Evolutionary conservation across 1,140 invertebrate genomes (phyloP).

Genomic region (Samia ricini): DNA sequence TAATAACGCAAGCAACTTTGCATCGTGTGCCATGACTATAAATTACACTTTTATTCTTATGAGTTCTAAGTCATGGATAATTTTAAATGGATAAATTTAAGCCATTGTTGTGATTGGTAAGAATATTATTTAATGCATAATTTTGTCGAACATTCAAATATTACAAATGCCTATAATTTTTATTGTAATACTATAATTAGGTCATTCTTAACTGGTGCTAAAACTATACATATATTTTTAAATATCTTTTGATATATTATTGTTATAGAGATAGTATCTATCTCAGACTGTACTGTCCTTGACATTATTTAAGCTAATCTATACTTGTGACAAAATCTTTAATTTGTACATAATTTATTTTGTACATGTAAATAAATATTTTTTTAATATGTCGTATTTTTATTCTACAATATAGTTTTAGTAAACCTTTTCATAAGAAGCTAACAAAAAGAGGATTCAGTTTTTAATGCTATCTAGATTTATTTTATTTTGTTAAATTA

Average conservation of each 20-base stretch:
- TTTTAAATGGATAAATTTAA: no score
- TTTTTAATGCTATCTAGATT: no score
- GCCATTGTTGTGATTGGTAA: no score
- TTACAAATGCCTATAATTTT: no score
- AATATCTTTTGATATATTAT: slow-evolving; percentile 1
- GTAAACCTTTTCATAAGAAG: neutral
- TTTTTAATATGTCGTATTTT: neutral
- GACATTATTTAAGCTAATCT: slow-evolving; percentile 4
- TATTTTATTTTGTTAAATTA: no score
- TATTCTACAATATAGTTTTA: neutral
- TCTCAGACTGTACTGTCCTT: slow-evolving; percentile 12
- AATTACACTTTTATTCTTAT: neutral
- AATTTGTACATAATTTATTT: slow-evolving; percentile 4
- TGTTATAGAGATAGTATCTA: slow-evolving; percentile 14
- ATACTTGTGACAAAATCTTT: neutral
- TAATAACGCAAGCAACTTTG: neutral
- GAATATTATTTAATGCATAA: no score
- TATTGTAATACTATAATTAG: neutral
- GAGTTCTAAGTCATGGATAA: neutral
- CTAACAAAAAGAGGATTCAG: no score
- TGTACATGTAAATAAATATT: slow-evolving; percentile 1
- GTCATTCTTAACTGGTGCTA: neutral
- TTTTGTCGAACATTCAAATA: no score
- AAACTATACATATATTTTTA: slow-evolving; percentile 4
- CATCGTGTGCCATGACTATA: neutral